Evolutionary conservation across 2,113 vertebrate genomes (phyloP), one percentile per base, ranked within the genome.

Genomic region (Agelaius tricolor): DNA sequence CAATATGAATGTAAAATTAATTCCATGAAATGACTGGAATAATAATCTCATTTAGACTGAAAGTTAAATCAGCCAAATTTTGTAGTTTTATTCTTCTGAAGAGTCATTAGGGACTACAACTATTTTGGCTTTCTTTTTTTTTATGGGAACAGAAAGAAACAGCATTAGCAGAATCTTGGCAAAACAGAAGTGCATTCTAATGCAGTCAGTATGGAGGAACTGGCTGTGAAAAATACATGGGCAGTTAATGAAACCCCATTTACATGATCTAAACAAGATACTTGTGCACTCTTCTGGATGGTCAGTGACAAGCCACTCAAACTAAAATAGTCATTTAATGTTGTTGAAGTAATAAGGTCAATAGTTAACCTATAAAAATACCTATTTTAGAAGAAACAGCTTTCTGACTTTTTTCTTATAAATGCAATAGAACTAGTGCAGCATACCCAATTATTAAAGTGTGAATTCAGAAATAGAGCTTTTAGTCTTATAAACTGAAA

Each of bases 11-110:
- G 85, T 94, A 90, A 88, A 96, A 83, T 92, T 88, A 94, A 86
- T 93, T 84, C 79, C 95, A 26, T 68, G 22, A 96, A 96, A 90
- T 86, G 46, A 88, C 47, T 90, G 78, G 55, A 91, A 96, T 94
- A 90, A 88, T 59, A 93, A 83, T 95, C 67, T 88, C 63, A 91
- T 88, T 91, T 93, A 93, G 52, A 78, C 47, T 16, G 5, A 77
- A 86, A 77, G 71, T 63, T 90, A 93, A 86, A 92, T 94, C 73
- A 83, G 85, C 21, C 72, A 96, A 84, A 93, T 94, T 86, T 80
- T 81, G 47, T 26, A 71, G 72, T 92, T 91, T 72, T 93, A 57
- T 74, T 94, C 52, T 74, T 61, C 85, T 61, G 49, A 63, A 67
- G 72, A 90, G 49, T 74, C 94, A 57, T 86, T 67, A 93, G 90